Percentiles rank a stretch among this genome's conserved stretches.
Conservation (phyloP, 2,113 vertebrate genomes). For the Turdus rufiventris region DNA sequence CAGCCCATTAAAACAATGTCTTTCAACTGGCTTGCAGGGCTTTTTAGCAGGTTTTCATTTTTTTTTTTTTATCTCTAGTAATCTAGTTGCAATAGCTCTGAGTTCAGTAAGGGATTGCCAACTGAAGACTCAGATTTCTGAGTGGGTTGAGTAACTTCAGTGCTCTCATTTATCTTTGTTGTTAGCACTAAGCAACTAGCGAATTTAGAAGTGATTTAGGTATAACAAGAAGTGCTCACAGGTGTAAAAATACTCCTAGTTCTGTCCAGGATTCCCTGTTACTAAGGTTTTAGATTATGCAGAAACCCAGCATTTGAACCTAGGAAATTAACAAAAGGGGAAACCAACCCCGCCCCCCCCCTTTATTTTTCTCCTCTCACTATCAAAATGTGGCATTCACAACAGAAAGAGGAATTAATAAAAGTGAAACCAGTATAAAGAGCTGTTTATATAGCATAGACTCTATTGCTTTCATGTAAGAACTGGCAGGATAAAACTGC, state of each 20-base stretch:
- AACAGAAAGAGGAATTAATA: background rate
- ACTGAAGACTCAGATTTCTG: background rate
- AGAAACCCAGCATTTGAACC: background rate
- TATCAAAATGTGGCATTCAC: background rate
- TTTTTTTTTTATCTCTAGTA: background rate
- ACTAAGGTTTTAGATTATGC: background rate
- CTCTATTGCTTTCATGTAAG: background rate
- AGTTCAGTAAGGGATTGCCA: background rate
- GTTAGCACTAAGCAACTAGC: background rate
- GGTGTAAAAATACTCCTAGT: background rate
- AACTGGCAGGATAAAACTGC: slow-evolving; percentile 22
- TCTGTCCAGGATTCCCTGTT: background rate
- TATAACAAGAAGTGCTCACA: background rate
- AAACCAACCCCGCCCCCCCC: no score
- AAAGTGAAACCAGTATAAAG: background rate
- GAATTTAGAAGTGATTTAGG: background rate
- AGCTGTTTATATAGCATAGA: background rate
- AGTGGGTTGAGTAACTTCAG: background rate
- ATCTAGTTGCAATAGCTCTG: background rate
- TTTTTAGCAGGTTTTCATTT: background rate
- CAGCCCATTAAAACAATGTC: background rate
- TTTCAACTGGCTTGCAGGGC: background rate
- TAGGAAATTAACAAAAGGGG: background rate
- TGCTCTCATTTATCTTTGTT: background rate
- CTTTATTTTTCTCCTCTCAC: background rate